These are phyloP conservation scores for Thaumatotibia leucotreta DNA, from an alignment of 1,140 invertebrate species.

Conservation along the genomic window DNA sequence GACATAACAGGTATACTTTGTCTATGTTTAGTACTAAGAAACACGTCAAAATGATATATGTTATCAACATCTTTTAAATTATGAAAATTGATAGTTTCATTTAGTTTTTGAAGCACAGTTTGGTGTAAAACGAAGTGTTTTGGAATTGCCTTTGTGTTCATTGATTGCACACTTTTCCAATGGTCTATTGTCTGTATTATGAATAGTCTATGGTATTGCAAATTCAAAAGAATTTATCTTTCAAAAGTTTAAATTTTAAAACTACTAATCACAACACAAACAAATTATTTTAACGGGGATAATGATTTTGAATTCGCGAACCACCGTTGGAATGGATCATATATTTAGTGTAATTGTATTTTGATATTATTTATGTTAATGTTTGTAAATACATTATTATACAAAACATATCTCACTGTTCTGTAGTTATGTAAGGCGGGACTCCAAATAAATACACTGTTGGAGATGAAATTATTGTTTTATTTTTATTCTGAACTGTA, in stretches of 20 bases:
- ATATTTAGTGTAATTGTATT: conserved; percentile 53
- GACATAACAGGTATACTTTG: no score
- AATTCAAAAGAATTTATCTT: background rate
- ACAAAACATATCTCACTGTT: conserved; percentile 73
- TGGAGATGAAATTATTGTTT: conserved; percentile 38
- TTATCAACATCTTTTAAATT: no score
- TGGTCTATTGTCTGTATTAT: background rate
- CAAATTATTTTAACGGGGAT: no score
- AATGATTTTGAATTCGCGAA: background rate
- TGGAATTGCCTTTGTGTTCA: background rate
- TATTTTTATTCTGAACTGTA: conserved; percentile 29
- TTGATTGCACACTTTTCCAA: background rate
- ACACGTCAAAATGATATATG: no score
- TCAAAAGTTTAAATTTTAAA: background rate
- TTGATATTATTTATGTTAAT: conserved; percentile 72
- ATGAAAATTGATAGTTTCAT: background rate
- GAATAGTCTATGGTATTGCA: background rate
- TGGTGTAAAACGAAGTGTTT: background rate
- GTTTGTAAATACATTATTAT: conserved; percentile 64
- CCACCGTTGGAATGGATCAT: conserved; percentile 16
- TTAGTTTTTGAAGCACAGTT: background rate
- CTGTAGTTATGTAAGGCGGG: conserved; percentile 53
- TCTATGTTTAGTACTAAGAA: no score
- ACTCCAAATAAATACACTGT: conserved; percentile 62
- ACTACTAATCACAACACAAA: no score